Conservation (phyloP, 2,888 invertebrate species). For the Drosophila kanekoi region DNA sequence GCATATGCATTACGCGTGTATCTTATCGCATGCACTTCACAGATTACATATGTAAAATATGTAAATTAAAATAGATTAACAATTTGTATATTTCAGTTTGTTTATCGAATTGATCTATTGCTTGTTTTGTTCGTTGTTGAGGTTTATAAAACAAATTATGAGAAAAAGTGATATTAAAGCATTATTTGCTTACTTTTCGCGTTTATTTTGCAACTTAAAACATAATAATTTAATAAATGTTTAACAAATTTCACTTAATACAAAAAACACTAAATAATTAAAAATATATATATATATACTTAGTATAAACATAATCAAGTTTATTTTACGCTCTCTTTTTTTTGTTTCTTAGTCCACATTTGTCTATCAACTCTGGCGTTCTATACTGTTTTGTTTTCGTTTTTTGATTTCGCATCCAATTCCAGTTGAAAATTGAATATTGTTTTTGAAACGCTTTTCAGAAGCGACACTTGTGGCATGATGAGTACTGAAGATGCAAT, state of each 20-base stretch:
- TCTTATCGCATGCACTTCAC: constrained; percentile 34
- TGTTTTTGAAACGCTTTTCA: constrained; percentile 32
- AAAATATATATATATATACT: constrained; percentile 76
- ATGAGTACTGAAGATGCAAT: constrained; percentile 54
- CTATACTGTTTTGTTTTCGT: constrained; percentile 50
- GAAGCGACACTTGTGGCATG: constrained; percentile 45
- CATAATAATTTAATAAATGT: constrained; percentile 80
- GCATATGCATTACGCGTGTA: constrained; percentile 39
- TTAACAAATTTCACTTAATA: constrained; percentile 81
- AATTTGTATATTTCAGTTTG: constrained; percentile 35
- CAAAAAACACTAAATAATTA: constrained; percentile 81
- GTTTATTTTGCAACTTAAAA: constrained; percentile 80
- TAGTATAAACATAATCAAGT: constrained; percentile 80
- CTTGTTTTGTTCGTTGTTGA: constrained; percentile 34
- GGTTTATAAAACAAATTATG: constrained; percentile 22
- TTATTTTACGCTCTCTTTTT: constrained; percentile 56
- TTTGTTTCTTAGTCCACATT: constrained; percentile 57
- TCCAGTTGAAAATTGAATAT: constrained; percentile 23
- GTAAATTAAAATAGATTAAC: constrained; percentile 56
- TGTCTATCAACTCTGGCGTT: constrained; percentile 60
- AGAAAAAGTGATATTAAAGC: constrained; percentile 23
- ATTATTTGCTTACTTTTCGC: constrained; percentile 73
- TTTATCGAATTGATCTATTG: constrained; percentile 43
- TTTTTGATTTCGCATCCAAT: constrained; percentile 35
- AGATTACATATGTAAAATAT: constrained; percentile 40